These are phyloP conservation scores for Sebastes cheni DNA, from an alignment of 2,797 vertebrate genomes.

Conservation along the genomic window DNA sequence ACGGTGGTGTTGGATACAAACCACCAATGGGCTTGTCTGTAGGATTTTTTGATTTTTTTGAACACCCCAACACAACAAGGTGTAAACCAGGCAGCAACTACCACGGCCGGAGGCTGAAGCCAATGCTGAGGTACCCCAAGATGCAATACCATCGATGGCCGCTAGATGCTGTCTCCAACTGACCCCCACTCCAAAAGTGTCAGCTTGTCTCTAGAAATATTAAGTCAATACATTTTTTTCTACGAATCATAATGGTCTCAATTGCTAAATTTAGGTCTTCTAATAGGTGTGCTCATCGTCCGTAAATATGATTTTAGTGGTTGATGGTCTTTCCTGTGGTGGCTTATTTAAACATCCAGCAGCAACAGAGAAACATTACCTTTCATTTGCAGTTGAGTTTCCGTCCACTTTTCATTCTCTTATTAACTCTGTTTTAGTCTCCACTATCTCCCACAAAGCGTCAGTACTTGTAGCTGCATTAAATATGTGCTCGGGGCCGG, in stretches of 20 bases:
- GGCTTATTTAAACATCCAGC: not conserved
- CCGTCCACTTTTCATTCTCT: not conserved
- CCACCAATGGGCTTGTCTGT: not conserved
- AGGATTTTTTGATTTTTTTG: not conserved
- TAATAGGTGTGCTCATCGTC: accelerated
- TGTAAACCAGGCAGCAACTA: accelerated
- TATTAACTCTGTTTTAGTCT: not conserved
- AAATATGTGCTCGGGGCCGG: conserved; percentile 27
- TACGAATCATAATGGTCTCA: not conserved
- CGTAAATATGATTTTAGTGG: not conserved
- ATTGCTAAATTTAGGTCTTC: not conserved
- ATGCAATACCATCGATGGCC: not conserved
- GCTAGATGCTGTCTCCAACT: not conserved
- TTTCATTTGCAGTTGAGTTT: not conserved
- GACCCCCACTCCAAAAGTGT: not conserved
- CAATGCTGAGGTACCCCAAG: not conserved
- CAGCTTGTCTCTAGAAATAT: not conserved
- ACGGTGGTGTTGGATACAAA: not conserved
- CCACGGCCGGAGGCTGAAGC: not conserved
- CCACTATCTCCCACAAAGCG: not conserved
- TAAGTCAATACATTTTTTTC: not conserved
- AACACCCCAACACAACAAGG: not conserved
- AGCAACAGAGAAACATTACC: not conserved
- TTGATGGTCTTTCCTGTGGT: not conserved
- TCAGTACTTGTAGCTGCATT: not conserved